Conservation (phyloP, 2,113 vertebrate genomes). For the Istiophorus platypterus region DNA sequence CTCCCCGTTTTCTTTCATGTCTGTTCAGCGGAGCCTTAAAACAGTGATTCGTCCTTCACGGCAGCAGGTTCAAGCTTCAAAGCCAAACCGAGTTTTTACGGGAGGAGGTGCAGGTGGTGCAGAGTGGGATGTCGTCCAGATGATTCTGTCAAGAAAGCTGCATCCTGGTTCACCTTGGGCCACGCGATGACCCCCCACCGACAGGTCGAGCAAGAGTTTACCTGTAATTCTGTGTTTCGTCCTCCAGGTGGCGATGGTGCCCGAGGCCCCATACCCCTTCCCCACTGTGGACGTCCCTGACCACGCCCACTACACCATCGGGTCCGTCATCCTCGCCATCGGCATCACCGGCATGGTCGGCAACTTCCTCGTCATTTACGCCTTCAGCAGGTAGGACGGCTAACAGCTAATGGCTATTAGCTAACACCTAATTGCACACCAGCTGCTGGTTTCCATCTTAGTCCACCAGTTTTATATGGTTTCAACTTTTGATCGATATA, state of each 20-base stretch:
- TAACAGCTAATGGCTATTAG: too few relatives aligned
- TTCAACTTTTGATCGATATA: too few relatives aligned
- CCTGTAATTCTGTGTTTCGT: background rate
- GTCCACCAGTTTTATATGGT: too few relatives aligned
- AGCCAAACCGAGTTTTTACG: background rate
- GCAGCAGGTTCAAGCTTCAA: background rate
- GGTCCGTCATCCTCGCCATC: slow-evolving; percentile 89
- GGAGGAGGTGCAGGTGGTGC: too few relatives aligned
- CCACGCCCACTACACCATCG: slow-evolving; percentile 92
- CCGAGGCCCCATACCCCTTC: slow-evolving; percentile 73
- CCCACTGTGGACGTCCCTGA: slow-evolving; percentile 91
- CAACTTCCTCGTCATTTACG: slow-evolving; percentile 93
- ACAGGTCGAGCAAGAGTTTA: too few relatives aligned
- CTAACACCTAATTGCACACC: too few relatives aligned
- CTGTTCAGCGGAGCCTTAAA: background rate
- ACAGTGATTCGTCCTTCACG: background rate
- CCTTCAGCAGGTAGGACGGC: slow-evolving; percentile 90
- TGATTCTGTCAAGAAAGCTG: too few relatives aligned
- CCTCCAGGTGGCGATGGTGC: slow-evolving; percentile 73
- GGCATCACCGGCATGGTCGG: slow-evolving; percentile 92
- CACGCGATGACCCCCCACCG: too few relatives aligned
- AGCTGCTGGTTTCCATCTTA: background rate
- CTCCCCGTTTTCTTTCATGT: background rate
- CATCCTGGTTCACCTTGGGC: too few relatives aligned
- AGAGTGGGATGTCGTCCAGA: too few relatives aligned